Conservation (phyloP, 1,140 invertebrate genomes). For the Eurosta solidaginis region DNA sequence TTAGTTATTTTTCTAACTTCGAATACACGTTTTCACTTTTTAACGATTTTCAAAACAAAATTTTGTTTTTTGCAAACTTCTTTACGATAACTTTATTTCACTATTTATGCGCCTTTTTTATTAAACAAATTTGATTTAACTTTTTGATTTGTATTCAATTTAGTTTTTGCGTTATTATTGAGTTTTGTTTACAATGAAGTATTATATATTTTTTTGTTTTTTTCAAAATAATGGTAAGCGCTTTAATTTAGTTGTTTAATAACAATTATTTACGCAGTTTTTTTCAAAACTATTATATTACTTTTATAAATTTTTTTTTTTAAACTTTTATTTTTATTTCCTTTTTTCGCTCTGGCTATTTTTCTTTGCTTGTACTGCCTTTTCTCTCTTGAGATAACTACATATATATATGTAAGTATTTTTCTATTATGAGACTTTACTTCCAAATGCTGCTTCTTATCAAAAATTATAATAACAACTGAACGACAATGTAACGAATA, state of each 20-base stretch:
- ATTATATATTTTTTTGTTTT: not conserved
- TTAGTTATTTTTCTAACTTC: too few relatives aligned
- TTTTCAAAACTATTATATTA: not conserved
- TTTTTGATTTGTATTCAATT: too few relatives aligned
- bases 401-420: conserved; percentile 49
- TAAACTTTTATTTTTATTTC: too few relatives aligned
- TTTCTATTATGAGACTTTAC: not conserved
- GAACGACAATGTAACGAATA: conserved; percentile 61
- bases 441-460: conserved; percentile 22
- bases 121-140: too few relatives aligned
- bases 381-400: conserved; percentile 40
- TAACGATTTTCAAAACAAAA: too few relatives aligned
- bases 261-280: not conserved
- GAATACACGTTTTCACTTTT: too few relatives aligned
- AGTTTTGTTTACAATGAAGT: not conserved
- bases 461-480: conserved; percentile 60
- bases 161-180: not conserved
- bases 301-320: conserved; percentile 35
- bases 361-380: conserved; percentile 34
- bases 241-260: not conserved
- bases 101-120: too few relatives aligned
- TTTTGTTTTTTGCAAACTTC: too few relatives aligned
- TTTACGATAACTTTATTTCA: too few relatives aligned
- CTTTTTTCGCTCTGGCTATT: conserved; percentile 37
- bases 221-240: not conserved